Conservation (phyloP, 1,140 invertebrate species). For the Dinothrombium tinctorium region DNA sequence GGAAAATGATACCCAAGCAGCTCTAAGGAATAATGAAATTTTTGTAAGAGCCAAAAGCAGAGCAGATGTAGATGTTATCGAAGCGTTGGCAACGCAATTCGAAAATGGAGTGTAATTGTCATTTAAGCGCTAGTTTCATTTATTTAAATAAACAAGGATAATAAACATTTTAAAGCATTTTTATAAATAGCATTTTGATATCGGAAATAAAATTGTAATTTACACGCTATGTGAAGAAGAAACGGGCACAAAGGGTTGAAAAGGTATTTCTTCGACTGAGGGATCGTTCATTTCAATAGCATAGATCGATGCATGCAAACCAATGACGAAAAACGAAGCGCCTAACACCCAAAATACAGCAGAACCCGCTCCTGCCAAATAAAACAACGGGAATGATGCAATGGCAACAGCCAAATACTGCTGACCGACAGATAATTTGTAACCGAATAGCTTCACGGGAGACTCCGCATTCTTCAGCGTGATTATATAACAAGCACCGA, state of each 20-base stretch:
- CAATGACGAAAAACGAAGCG: conserved; percentile 39
- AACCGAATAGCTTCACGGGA: conserved; percentile 22
- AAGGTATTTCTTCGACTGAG: background rate
- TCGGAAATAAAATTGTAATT: too few species aligned
- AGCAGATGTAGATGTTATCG: too few species aligned
- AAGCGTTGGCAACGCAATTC: too few species aligned
- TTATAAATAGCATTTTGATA: too few species aligned
- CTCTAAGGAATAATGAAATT: too few species aligned
- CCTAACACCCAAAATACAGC: conserved; percentile 47
- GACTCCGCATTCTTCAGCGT: conserved; percentile 29
- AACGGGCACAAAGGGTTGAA: background rate
- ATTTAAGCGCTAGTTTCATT: too few species aligned
- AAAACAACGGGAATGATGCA: conserved; percentile 48
- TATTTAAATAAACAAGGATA: too few species aligned
- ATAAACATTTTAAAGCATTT: too few species aligned
- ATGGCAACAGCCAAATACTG: conserved; percentile 42
- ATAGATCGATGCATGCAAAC: conserved; percentile 48
- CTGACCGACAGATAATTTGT: conserved; percentile 41
- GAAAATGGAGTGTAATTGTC: too few species aligned
- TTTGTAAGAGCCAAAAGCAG: too few species aligned
- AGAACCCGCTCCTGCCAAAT: conserved; percentile 49
- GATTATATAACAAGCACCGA: conserved; percentile 45
- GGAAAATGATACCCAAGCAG: too few species aligned
- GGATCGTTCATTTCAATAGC: conserved; percentile 30
- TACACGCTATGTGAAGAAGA: too few species aligned